A percentile compares a stretch with the other conserved stretches of the same genome.
Conservation (phyloP, 1,140 invertebrate species). For the Periplaneta americana region DNA sequence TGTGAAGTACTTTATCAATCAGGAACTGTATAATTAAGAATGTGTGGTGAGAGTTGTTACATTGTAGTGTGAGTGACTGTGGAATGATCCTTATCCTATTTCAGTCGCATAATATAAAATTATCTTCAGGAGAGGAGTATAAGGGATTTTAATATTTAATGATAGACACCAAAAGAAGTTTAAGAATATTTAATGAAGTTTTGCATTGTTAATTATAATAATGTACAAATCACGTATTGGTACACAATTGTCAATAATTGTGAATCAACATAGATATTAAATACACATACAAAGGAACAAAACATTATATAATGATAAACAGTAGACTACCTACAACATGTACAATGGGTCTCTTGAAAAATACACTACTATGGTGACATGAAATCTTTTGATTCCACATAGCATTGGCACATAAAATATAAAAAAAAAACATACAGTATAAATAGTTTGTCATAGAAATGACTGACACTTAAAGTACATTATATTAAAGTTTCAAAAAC, state of each 20-base stretch:
- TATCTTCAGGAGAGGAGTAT: no score
- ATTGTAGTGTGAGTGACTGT: no score
- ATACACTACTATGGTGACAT: background rate
- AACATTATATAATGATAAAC: background rate
- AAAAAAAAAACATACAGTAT: background rate
- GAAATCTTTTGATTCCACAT: background rate
- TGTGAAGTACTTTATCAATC: no score
- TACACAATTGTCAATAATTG: background rate
- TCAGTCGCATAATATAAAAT: no score
- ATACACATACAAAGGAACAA: background rate
- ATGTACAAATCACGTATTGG: background rate
- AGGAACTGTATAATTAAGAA: no score
- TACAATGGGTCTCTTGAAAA: no score
- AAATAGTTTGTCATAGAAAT: background rate
- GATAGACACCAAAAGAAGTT: no score
- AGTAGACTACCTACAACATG: background rate
- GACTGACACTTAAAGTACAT: background rate
- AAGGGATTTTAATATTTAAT: no score
- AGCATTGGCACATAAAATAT: background rate
- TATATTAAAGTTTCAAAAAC: background rate
- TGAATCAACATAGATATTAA: background rate
- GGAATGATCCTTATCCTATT: no score
- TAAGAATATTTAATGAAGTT: background rate
- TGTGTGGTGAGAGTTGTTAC: no score
- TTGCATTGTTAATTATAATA: background rate